Conservation (phyloP, 2,888 invertebrate species). For the Pristionchus japonicus region DNA sequence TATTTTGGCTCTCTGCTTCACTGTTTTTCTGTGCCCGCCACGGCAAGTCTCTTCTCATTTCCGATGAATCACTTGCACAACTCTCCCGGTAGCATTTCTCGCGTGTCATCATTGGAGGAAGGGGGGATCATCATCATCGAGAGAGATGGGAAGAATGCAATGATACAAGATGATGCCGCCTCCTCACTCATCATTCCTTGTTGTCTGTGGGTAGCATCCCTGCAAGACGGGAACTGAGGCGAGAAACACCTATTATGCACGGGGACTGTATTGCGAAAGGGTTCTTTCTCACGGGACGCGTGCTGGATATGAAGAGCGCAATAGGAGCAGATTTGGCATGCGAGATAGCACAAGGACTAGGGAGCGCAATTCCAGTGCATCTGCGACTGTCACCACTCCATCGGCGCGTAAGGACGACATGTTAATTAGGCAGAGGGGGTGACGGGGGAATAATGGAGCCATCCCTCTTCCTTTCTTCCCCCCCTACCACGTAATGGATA, state of each 20-base stretch:
- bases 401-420: background rate
- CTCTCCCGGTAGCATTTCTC: background rate
- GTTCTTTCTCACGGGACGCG: too few species aligned
- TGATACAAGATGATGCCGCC: background rate
- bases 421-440: background rate
- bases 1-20: background rate
- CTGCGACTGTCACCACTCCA: constrained; percentile 1
- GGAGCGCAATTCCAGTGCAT: background rate
- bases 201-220: background rate
- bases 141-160: background rate
- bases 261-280: background rate
- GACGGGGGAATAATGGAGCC: constrained; percentile 11
- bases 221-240: too few species aligned
- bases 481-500: background rate
- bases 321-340: background rate
- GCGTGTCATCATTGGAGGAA: background rate
- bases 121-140: background rate
- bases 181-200: background rate
- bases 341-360: background rate
- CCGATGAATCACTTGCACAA: background rate
- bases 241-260: too few species aligned
- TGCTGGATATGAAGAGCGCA: background rate
- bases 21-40: background rate
- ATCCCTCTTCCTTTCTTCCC: background rate
- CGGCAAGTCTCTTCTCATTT: background rate